Percentiles rank a stretch among this genome's conserved stretches.
Evolutionary conservation across 2,797 vertebrate genomes (phyloP).

Genomic region (Sebastes vulpes): DNA sequence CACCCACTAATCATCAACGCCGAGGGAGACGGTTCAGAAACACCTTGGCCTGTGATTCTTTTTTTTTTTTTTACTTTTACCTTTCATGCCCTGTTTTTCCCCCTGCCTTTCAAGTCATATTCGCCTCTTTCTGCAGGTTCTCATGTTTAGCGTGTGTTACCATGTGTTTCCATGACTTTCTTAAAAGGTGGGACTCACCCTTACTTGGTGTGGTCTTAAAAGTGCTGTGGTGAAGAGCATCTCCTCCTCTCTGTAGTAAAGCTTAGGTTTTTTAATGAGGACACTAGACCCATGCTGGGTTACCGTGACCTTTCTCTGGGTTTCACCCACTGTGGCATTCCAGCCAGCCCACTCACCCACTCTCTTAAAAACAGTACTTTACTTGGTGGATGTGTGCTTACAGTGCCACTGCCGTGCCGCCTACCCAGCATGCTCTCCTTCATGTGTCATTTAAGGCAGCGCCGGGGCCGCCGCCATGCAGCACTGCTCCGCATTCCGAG

Average conservation of each 20-base stretch:
- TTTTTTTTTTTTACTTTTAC: conserved; percentile 5
- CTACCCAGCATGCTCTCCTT: conserved; percentile 57
- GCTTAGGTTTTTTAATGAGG: conserved; percentile 85
- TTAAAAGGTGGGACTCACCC: conserved; percentile 82
- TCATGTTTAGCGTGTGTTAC: conserved; percentile 81
- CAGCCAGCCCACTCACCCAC: conserved; percentile 29
- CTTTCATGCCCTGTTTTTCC: conserved; percentile 51
- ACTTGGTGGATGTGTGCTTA: conserved; percentile 24
- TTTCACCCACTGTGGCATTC: conserved; percentile 54
- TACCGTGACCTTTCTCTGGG: conserved; percentile 81
- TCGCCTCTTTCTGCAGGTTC: conserved; percentile 38
- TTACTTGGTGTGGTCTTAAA: conserved; percentile 85
- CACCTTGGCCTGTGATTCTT: conserved; percentile 48
- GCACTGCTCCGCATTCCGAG: conserved; percentile 61
- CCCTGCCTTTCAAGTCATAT: conserved; percentile 45
- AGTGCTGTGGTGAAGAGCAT: conserved; percentile 63
- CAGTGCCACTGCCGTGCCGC: background rate
- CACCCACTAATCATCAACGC: conserved; percentile 67
- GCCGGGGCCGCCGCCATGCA: conserved; percentile 46
- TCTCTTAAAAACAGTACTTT: conserved; percentile 32
- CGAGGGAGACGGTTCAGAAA: conserved; percentile 63
- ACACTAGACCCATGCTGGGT: conserved; percentile 73
- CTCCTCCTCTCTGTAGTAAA: conserved; percentile 27
- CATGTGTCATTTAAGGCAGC: conserved; percentile 71
- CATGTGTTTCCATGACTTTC: conserved; percentile 82